Evolutionary conservation across 2,797 vertebrate genomes (phyloP).

Genomic region (Enteromius argenteus): DNA sequence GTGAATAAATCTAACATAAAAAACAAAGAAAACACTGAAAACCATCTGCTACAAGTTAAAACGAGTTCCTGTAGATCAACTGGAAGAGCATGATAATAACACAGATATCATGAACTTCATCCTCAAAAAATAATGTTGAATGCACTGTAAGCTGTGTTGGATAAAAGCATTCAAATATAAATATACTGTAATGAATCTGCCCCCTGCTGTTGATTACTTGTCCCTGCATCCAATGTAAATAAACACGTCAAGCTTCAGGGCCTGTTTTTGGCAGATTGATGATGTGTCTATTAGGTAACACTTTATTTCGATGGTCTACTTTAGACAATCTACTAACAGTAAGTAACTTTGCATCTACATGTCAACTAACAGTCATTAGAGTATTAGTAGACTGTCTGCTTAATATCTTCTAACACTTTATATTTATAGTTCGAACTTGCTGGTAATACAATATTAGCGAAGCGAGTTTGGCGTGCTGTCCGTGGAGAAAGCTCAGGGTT

Average conservation of each 20-base stretch:
- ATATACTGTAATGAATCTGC: neutral
- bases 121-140: neutral
- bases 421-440: too few species aligned
- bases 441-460: too few species aligned
- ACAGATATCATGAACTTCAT: neutral
- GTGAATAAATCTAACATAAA: neutral
- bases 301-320: too few species aligned
- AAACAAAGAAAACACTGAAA: neutral
- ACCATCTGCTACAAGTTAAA: neutral
- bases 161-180: neutral
- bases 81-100: neutral
- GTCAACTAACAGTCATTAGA: too few species aligned
- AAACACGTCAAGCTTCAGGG: neutral
- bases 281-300: neutral
- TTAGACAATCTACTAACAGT: too few species aligned
- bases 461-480: too few species aligned
- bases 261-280: conserved; percentile 20
- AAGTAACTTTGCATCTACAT: too few species aligned
- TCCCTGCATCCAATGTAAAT: neutral
- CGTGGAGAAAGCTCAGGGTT: too few species aligned
- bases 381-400: too few species aligned
- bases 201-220: neutral
- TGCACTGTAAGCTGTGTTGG: neutral
- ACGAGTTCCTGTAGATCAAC: neutral
- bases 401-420: too few species aligned